phyloP scores from a whole-genome alignment of 37 sponge, comb jelly and placozoan species.

The Crambe crambe region DNA sequence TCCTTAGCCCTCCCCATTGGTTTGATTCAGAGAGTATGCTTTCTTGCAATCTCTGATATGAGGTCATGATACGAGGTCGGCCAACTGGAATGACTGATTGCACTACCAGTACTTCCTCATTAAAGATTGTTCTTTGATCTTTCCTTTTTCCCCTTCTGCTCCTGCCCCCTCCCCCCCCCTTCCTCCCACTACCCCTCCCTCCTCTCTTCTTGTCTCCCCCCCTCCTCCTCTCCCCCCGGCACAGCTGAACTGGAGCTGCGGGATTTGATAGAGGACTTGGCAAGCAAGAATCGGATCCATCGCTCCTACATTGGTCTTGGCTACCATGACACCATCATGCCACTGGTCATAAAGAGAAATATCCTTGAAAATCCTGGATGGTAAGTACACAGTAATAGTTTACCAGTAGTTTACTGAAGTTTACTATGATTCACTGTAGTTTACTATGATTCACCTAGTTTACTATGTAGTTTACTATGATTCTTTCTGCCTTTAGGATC shows the following conservation, averaged over 20 bases:
- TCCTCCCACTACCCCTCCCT: background rate
- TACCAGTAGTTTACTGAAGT: background rate
- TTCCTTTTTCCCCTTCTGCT: background rate
- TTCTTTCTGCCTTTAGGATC: slow-evolving; percentile 83
- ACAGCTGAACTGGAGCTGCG: slow-evolving; percentile 73
- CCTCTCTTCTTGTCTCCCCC: slow-evolving; percentile 16
- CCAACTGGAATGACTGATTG: no score
- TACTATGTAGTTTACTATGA: no score
- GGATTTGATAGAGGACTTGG: slow-evolving; percentile 67
- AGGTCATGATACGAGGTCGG: no score
- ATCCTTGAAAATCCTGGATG: slow-evolving; percentile 98
- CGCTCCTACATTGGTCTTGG: slow-evolving; percentile 96
- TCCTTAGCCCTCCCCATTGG: no score
- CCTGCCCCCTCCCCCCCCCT: background rate
- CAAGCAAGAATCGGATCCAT: slow-evolving; percentile 71
- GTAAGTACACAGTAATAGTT: slow-evolving; percentile 45
- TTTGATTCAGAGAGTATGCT: no score
- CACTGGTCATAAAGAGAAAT: slow-evolving; percentile 83
- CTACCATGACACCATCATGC: slow-evolving; percentile 87
- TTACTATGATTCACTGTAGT: no score
- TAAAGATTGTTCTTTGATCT: background rate
- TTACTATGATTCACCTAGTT: no score
- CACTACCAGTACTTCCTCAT: background rate
- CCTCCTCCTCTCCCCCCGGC: background rate
- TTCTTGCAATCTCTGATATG: no score